Conservation (phyloP, 1,140 invertebrate genomes). For the Camponotus floridanus region DNA sequence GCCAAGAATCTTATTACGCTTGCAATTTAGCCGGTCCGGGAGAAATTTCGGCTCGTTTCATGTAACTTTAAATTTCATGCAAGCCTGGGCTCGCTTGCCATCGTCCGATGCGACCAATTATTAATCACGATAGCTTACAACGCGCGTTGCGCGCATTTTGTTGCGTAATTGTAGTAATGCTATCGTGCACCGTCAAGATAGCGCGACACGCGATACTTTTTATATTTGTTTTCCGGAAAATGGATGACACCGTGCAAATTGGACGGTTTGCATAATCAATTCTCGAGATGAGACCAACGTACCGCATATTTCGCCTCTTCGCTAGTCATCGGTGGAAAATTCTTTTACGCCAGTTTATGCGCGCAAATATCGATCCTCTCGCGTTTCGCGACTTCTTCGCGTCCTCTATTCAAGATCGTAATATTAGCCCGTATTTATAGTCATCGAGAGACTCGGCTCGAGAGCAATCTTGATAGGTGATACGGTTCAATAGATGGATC, state of each 20-base stretch:
- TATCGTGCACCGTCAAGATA: background rate
- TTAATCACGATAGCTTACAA: constrained; percentile 34
- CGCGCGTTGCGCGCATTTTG: no score
- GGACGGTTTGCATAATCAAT: constrained; percentile 8
- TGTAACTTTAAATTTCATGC: constrained; percentile 61
- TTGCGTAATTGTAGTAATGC: background rate
- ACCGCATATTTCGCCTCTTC: no score
- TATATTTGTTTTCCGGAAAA: constrained; percentile 8
- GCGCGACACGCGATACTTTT: no score
- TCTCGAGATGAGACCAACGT: background rate
- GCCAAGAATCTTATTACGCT: constrained; percentile 57
- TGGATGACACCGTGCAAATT: background rate
- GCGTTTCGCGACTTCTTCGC: background rate
- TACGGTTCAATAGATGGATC: constrained; percentile 35
- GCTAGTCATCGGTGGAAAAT: background rate
- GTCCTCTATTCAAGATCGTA: background rate
- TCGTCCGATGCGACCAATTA: constrained; percentile 45
- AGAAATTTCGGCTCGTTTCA: constrained; percentile 48
- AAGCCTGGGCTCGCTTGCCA: background rate
- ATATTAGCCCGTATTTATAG: constrained; percentile 23
- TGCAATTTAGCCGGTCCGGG: constrained; percentile 41
- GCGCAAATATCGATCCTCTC: constrained; percentile 30
- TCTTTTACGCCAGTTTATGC: background rate
- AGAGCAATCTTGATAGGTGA: constrained; percentile 25
- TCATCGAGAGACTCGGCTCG: background rate